Percentiles rank a stretch among this genome's conserved stretches.
These are phyloP conservation scores for Clarias platycephalus DNA, from an alignment of 2,797 vertebrate genomes.

Conservation along the genomic window DNA sequence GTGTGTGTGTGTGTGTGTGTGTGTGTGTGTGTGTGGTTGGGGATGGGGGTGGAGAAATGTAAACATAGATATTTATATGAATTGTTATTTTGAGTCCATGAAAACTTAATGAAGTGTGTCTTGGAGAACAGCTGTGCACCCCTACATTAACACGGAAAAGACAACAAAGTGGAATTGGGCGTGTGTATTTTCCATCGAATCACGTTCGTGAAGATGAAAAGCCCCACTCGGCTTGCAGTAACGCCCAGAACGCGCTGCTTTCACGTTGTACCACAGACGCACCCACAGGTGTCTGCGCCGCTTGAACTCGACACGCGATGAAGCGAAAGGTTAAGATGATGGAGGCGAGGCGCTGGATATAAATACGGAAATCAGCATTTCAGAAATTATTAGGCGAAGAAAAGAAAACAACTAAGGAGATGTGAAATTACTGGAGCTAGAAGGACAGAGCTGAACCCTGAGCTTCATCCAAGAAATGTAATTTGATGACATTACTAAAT, in stretches of 20 bases:
- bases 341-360: too few species aligned
- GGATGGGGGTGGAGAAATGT: not conserved
- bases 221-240: too few species aligned
- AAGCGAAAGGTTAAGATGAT: not conserved
- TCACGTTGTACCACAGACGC: not conserved
- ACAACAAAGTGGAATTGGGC: not conserved
- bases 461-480: too few species aligned
- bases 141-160: not conserved
- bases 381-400: too few species aligned
- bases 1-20: conserved; percentile 40
- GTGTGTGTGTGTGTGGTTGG: not conserved
- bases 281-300: too few species aligned
- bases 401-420: too few species aligned
- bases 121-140: conserved; percentile 15
- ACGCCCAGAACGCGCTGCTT: not conserved
- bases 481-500: too few species aligned
- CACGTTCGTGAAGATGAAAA: not conserved
- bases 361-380: too few species aligned
- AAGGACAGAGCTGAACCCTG: too few species aligned
- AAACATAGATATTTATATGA: not conserved
- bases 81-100: conserved; percentile 14
- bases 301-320: not conserved
- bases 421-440: too few species aligned
- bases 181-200: not conserved
- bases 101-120: not conserved